Evolutionary conservation across 1,140 invertebrate genomes (phyloP).

Genomic region (Pseudachorutes palmiensis): DNA sequence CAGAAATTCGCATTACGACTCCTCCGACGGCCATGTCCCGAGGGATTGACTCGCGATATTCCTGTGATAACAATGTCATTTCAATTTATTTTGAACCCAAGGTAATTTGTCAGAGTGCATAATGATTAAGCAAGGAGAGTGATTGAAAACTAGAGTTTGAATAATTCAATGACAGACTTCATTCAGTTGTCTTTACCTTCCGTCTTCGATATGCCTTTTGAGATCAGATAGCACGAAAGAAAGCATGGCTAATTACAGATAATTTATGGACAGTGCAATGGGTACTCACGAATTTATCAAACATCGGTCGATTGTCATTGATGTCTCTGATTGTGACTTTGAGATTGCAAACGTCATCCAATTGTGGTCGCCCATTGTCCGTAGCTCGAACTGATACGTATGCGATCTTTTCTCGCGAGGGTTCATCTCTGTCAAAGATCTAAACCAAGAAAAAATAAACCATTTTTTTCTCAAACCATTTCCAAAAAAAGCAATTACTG

Average conservation of each 20-base stretch:
- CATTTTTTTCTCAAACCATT: background rate
- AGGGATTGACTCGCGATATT: slow-evolving; percentile 63
- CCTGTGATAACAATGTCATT: slow-evolving; percentile 40
- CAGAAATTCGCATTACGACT: slow-evolving; percentile 76
- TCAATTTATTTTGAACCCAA: background rate
- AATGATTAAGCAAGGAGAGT: slow-evolving; percentile 27
- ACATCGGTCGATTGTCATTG: slow-evolving; percentile 77
- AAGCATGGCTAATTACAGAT: background rate
- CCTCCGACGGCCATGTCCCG: slow-evolving; percentile 57
- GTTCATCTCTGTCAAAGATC: slow-evolving; percentile 75
- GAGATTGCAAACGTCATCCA: slow-evolving; percentile 79
- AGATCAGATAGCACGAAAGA: background rate
- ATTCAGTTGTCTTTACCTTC: background rate
- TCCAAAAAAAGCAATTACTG: background rate
- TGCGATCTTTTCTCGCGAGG: slow-evolving; percentile 69
- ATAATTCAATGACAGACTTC: background rate
- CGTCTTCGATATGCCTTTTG: background rate
- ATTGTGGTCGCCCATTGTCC: slow-evolving; percentile 71
- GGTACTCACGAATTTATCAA: slow-evolving; percentile 70
- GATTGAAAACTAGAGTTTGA: background rate
- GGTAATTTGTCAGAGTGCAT: too few relatives aligned
- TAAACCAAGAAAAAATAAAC: slow-evolving; percentile 39
- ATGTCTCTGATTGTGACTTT: slow-evolving; percentile 55
- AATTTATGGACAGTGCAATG: too few relatives aligned
- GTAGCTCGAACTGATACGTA: slow-evolving; percentile 71